Percentiles rank a stretch among this genome's conserved stretches.
Conservation (phyloP, 2,797 vertebrate species). For the Peromyscus melanophrys region DNA sequence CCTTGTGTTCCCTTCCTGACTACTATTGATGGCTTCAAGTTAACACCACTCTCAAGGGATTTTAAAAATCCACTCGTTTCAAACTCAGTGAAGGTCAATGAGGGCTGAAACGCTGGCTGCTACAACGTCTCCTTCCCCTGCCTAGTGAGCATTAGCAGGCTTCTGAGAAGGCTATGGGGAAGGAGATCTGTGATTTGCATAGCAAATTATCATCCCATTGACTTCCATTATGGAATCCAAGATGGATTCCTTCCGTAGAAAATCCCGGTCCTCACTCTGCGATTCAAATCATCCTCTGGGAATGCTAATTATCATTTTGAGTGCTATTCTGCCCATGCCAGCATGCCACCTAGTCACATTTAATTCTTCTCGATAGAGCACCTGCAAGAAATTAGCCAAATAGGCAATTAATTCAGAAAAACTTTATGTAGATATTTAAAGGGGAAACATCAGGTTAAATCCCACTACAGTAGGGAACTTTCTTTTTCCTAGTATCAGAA, state of each 20-base stretch:
- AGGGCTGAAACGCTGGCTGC: neutral
- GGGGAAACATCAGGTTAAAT: constrained; percentile 42
- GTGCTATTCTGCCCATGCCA: neutral
- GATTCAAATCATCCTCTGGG: constrained; percentile 22
- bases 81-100: neutral
- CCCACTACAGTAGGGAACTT: constrained; percentile 4
- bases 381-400: constrained; percentile 74
- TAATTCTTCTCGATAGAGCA: constrained; percentile 52
- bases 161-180: constrained; percentile 15
- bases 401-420: constrained; percentile 54
- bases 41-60: neutral
- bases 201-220: constrained; percentile 60
- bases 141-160: neutral
- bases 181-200: constrained; percentile 26
- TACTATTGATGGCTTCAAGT: neutral
- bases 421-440: constrained; percentile 9
- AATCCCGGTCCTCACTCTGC: constrained; percentile 25
- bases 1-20: neutral
- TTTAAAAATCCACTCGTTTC: constrained; percentile 12
- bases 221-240: constrained; percentile 56
- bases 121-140: neutral
- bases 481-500: neutral
- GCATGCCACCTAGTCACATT: neutral
- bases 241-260: constrained; percentile 29
- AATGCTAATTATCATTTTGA: constrained; percentile 58